Percentiles rank a stretch among this genome's conserved stretches.
phyloP scores from a whole-genome alignment of 2,797 vertebrate genomes.

The Coregonus sp. region DNA sequence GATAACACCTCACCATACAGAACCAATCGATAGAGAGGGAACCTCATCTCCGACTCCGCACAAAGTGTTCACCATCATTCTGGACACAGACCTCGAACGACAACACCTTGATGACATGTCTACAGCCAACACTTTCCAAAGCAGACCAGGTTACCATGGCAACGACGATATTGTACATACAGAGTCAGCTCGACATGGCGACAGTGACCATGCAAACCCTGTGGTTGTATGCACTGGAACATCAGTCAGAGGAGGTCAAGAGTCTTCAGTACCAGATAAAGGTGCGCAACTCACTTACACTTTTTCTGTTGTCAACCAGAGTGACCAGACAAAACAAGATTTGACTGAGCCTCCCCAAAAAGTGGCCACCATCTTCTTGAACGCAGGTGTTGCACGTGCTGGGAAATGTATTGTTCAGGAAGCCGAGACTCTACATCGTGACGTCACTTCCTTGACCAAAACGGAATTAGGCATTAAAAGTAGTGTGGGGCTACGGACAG shows the following conservation, averaged over 20 bases:
- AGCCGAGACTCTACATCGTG: not conserved
- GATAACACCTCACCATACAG: not conserved
- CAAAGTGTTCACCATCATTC: not conserved
- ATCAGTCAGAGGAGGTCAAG: not conserved
- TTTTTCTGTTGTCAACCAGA: not conserved
- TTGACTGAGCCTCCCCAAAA: conserved; percentile 1
- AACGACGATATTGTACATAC: not conserved
- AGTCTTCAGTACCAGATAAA: not conserved
- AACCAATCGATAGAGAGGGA: not conserved
- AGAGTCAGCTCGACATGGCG: not conserved
- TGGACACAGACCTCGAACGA: not conserved
- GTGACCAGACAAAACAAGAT: not conserved
- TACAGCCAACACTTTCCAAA: not conserved
- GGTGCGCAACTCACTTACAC: not conserved
- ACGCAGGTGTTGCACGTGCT: not conserved
- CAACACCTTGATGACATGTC: not conserved
- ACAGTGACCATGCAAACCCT: not conserved
- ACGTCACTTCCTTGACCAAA: not conserved
- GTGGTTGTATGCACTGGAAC: not conserved
- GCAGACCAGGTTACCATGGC: not conserved
- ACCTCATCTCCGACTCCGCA: not conserved
- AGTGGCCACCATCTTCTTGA: conserved; percentile 7
- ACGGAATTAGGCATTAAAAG: not conserved
- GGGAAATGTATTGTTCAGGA: not conserved
- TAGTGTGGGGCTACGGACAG: not conserved